Conservation (phyloP, 2,888 invertebrate genomes). For the Volucella inanis region DNA sequence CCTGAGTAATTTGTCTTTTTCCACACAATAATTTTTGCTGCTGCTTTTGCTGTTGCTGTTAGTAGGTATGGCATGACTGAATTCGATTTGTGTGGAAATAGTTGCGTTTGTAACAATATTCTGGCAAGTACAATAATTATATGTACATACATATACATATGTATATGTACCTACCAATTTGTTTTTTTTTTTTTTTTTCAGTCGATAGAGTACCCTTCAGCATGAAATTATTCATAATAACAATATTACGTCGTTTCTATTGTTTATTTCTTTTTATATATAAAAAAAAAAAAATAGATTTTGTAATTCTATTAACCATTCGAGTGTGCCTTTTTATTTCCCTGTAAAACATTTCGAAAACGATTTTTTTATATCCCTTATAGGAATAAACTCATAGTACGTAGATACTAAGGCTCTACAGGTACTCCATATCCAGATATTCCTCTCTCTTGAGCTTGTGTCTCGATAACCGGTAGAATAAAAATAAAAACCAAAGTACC, state of each 20-base stretch:
- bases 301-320: no score
- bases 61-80: conserved; percentile 38
- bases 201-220: conserved; percentile 58
- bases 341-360: no score
- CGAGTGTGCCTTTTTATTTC: no score
- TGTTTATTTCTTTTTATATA: no score
- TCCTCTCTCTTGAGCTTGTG: not conserved
- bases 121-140: conserved; percentile 34
- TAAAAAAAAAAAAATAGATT: no score
- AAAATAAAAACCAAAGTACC: conserved; percentile 34
- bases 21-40: conserved; percentile 26
- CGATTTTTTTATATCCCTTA: no score
- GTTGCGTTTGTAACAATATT: conserved; percentile 9
- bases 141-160: not conserved
- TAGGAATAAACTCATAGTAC: no score
- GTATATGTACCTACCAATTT: not conserved
- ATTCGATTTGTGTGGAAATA: conserved; percentile 55
- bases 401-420: conserved; percentile 17
- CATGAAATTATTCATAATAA: conserved; percentile 36
- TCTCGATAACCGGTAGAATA: conserved; percentile 46
- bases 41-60: conserved; percentile 3
- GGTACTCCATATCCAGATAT: conserved; percentile 19
- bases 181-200: conserved; percentile 10
- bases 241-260: conserved; percentile 32
- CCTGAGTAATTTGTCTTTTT: conserved; percentile 57